phyloP scores from a whole-genome alignment of 2,888 invertebrate species.

The Parnassius smintheus region DNA sequence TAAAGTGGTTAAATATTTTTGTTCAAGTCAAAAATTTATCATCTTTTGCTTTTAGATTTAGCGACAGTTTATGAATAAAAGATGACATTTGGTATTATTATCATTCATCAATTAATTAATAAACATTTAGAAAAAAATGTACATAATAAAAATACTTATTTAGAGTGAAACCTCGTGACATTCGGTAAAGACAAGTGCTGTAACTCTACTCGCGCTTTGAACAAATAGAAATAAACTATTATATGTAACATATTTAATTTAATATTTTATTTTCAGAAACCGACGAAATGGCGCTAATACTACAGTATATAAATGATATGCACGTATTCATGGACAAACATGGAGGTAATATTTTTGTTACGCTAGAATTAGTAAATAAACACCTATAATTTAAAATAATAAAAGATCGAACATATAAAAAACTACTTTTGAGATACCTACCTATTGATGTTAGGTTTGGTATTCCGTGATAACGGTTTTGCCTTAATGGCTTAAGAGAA shows the following conservation, averaged over 20 bases:
- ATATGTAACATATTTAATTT: not conserved
- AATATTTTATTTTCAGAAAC: constrained; percentile 65
- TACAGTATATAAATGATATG: constrained; percentile 89
- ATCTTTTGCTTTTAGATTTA: not conserved
- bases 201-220: constrained; percentile 28
- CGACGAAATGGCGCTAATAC: constrained; percentile 88
- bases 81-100: constrained; percentile 15
- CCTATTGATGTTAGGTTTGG: no score
- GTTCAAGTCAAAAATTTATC: not conserved
- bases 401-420: no score
- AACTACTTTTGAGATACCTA: no score
- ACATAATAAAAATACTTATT: constrained; percentile 9
- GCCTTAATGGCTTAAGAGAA: no score
- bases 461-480: no score
- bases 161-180: constrained; percentile 4
- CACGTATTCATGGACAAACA: constrained; percentile 90
- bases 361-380: no score
- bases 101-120: constrained; percentile 10
- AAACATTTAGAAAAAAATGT: constrained; percentile 19
- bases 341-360: constrained; percentile 84
- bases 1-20: no score
- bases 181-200: constrained; percentile 16
- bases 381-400: no score
- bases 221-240: constrained; percentile 11
- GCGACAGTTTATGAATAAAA: constrained; percentile 21